Evolutionary conservation across 2,797 vertebrate species (phyloP).

Genomic region (Diplodus puntazzo): DNA sequence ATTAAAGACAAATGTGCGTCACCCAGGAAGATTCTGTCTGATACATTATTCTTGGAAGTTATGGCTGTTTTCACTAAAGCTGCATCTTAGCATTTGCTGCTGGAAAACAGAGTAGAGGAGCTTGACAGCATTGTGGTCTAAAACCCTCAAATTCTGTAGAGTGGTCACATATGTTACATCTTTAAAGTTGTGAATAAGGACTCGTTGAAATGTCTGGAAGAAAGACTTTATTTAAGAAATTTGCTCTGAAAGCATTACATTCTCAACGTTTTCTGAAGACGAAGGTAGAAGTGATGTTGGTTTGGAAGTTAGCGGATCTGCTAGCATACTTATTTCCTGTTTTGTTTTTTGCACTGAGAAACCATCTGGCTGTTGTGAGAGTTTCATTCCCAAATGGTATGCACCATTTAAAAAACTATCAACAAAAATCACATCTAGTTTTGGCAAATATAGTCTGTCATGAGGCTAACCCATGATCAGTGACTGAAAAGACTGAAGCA

Average conservation of each 20-base stretch:
- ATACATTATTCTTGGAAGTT: conserved; percentile 56
- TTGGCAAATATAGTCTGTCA: conserved; percentile 10
- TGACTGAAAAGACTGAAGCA: conserved; percentile 5
- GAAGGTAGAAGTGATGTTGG: conserved; percentile 32
- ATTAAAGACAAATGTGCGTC: conserved; percentile 65
- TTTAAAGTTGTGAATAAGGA: conserved; percentile 21
- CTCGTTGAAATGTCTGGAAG: conserved; percentile 46
- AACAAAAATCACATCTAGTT: neutral
- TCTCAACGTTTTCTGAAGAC: conserved; percentile 59
- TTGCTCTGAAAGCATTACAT: conserved; percentile 70
- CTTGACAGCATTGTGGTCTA: neutral
- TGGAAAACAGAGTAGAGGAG: conserved; percentile 7
- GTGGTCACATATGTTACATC: neutral
- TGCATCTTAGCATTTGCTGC: conserved; percentile 13
- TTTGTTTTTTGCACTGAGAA: conserved; percentile 1
- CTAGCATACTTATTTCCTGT: conserved; percentile 1
- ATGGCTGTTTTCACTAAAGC: conserved; percentile 21
- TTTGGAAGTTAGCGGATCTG: conserved; percentile 33
- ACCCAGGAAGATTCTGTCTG: conserved; percentile 52
- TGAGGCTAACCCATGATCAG: neutral
- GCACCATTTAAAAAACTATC: neutral
- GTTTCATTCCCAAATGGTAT: conserved; percentile 21
- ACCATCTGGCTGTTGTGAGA: conserved; percentile 9
- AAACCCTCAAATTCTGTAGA: neutral
- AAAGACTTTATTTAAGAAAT: conserved; percentile 69